Percentiles rank a stretch among this genome's conserved stretches.
phyloP scores from a whole-genome alignment of 2,888 invertebrate genomes.

The Mycalesis mineus region DNA sequence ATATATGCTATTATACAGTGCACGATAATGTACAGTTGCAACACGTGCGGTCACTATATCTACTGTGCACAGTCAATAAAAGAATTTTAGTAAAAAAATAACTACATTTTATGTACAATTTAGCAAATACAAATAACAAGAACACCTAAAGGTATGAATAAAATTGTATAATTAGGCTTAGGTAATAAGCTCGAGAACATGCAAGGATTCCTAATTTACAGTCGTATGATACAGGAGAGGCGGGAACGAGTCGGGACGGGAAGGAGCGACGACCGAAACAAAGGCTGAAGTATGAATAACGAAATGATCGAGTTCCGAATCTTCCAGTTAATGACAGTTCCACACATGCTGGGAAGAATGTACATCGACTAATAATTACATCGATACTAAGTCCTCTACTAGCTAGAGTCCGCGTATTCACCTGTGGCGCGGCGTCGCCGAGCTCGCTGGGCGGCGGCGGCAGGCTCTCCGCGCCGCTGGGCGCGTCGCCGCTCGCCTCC shows the following conservation, averaged over 20 bases:
- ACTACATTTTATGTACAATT: slow-evolving; percentile 1
- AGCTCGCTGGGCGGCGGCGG: slow-evolving; percentile 41
- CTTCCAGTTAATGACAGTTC: slow-evolving; percentile 61
- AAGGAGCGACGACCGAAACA: slow-evolving; percentile 33
- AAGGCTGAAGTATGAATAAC: slow-evolving; percentile 35
- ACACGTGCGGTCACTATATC: slow-evolving; percentile 9
- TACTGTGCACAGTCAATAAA: slow-evolving; percentile 10
- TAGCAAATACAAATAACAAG: not conserved
- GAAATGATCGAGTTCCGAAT: slow-evolving; percentile 48
- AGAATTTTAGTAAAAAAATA: not conserved
- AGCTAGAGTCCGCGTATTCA: slow-evolving; percentile 68
- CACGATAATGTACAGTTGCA: not conserved
- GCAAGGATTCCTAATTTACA: slow-evolving; percentile 28
- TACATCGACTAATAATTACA: slow-evolving; percentile 68
- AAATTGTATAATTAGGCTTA: not conserved
- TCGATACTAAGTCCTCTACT: slow-evolving; percentile 68
- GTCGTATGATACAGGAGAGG: slow-evolving; percentile 37
- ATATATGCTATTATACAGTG: not conserved
- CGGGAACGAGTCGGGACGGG: slow-evolving; percentile 41
- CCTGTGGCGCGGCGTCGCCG: slow-evolving; percentile 47
- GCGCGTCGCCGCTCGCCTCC: slow-evolving; percentile 10
- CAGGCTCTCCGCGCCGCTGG: slow-evolving; percentile 38
- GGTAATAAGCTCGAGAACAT: slow-evolving; percentile 36
- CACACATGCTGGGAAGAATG: slow-evolving; percentile 66
- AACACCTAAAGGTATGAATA: not conserved